Percentiles rank a stretch among this genome's conserved stretches.
phyloP scores from a whole-genome alignment of 1,140 invertebrate species.

The Hirudo medicinalis region DNA sequence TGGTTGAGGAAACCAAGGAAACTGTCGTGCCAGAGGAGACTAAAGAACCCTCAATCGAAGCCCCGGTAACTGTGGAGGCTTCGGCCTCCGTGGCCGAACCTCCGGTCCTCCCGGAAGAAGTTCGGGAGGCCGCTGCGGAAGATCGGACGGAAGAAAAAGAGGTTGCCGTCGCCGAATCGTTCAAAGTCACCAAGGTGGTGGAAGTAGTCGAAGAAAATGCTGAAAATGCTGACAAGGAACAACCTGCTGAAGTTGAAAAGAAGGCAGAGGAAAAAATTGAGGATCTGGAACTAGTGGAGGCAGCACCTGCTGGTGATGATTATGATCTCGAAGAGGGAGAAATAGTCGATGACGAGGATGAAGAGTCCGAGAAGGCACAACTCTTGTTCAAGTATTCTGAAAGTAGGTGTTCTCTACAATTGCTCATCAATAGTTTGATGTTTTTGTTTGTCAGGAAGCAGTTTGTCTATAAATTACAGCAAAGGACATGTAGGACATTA shows the following conservation, averaged over 20 bases:
- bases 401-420: not conserved
- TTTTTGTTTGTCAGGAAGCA: not conserved
- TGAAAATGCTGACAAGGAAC: not conserved
- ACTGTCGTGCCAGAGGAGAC: too few relatives aligned
- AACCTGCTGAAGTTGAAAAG: not conserved
- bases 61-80: too few relatives aligned
- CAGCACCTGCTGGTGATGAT: not conserved
- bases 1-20: too few relatives aligned
- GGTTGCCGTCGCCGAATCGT: too few relatives aligned
- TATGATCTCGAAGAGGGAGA: not conserved
- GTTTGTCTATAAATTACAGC: not conserved
- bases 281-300: not conserved
- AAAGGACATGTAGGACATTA: not conserved
- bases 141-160: too few relatives aligned
- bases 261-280: not conserved
- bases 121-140: too few relatives aligned
- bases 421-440: too few relatives aligned
- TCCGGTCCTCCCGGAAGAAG: too few relatives aligned
- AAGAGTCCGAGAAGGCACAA: not conserved
- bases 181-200: too few relatives aligned
- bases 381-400: slow-evolving; percentile 15
- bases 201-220: not conserved
- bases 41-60: too few relatives aligned
- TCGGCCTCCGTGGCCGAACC: too few relatives aligned
- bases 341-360: not conserved